phyloP scores from a whole-genome alignment of 1,140 invertebrate genomes.

The Heliothis virescens region DNA sequence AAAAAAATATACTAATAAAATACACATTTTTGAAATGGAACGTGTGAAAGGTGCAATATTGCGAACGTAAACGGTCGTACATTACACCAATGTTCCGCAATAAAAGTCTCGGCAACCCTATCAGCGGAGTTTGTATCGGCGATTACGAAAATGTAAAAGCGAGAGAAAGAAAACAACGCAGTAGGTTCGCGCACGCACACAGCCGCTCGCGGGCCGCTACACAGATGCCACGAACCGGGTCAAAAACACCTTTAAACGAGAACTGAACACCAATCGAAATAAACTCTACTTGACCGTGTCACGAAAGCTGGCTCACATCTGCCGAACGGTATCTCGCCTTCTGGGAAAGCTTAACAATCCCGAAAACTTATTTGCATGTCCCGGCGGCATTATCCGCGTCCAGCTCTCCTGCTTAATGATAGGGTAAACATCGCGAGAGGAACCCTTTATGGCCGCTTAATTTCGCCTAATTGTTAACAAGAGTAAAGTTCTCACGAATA shows the following conservation, averaged over 20 bases:
- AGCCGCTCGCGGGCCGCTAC: slow-evolving; percentile 54
- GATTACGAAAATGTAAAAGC: slow-evolving; percentile 84
- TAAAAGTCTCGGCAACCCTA: slow-evolving; percentile 71
- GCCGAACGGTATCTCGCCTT: slow-evolving; percentile 82
- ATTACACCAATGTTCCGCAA: slow-evolving; percentile 54
- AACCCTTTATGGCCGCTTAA: slow-evolving; percentile 77
- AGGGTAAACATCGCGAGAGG: slow-evolving; percentile 79
- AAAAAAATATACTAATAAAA: slow-evolving; percentile 3
- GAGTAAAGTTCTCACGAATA: slow-evolving; percentile 82
- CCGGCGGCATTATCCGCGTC: slow-evolving; percentile 76
- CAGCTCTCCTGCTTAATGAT: slow-evolving; percentile 78
- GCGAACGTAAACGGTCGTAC: slow-evolving; percentile 45
- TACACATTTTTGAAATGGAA: slow-evolving; percentile 24
- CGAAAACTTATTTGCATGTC: slow-evolving; percentile 82
- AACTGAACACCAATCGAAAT: slow-evolving; percentile 81
- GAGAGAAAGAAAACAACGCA: slow-evolving; percentile 82
- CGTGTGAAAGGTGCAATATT: slow-evolving; percentile 54
- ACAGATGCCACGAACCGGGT: slow-evolving; percentile 76
- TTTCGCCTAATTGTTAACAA: slow-evolving; percentile 82
- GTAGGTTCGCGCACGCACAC: slow-evolving; percentile 68
- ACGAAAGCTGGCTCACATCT: slow-evolving; percentile 78
- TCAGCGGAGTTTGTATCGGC: slow-evolving; percentile 71
- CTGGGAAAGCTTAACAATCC: slow-evolving; percentile 82
- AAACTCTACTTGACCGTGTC: slow-evolving; percentile 83
- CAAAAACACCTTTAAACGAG: slow-evolving; percentile 83